A percentile compares a stretch with the other conserved stretches of the same genome.
phyloP scores from a whole-genome alignment of 2,113 vertebrate species.

The Pica pica region DNA sequence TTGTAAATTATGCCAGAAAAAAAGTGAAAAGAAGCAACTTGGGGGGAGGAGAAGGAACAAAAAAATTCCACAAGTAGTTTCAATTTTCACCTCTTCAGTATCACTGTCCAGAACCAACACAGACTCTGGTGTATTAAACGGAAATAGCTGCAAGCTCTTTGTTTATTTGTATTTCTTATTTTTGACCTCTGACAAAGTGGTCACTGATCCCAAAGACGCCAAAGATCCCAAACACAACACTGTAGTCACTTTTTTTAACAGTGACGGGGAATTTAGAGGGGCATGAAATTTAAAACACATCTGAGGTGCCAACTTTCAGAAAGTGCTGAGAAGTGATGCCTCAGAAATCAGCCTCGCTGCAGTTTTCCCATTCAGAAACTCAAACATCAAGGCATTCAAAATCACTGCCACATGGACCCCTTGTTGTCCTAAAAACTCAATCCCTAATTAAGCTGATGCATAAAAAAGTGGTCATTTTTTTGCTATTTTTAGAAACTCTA shows the following conservation, averaged over 20 bases:
- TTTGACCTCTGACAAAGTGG: neutral
- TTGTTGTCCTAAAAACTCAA: neutral
- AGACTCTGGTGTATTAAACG: neutral
- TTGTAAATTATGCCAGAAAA: neutral
- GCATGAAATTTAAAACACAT: neutral
- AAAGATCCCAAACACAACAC: neutral
- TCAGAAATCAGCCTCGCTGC: neutral
- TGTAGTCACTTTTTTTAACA: neutral
- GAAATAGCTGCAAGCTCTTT: constrained; percentile 18
- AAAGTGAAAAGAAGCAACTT: neutral
- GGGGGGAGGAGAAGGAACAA: neutral
- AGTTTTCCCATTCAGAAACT: neutral
- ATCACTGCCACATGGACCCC: neutral
- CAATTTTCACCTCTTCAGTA: neutral
- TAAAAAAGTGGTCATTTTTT: neutral
- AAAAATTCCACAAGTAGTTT: neutral
- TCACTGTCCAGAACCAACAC: neutral
- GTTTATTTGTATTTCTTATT: constrained; percentile 14
- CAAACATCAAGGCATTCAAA: neutral
- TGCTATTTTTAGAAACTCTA: neutral
- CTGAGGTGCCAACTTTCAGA: neutral
- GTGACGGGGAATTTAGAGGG: neutral
- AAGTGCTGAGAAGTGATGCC: neutral
- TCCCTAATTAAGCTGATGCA: neutral
- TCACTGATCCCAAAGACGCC: neutral